phyloP scores from a whole-genome alignment of 2,113 vertebrate species.

The Hippocampus comes region DNA sequence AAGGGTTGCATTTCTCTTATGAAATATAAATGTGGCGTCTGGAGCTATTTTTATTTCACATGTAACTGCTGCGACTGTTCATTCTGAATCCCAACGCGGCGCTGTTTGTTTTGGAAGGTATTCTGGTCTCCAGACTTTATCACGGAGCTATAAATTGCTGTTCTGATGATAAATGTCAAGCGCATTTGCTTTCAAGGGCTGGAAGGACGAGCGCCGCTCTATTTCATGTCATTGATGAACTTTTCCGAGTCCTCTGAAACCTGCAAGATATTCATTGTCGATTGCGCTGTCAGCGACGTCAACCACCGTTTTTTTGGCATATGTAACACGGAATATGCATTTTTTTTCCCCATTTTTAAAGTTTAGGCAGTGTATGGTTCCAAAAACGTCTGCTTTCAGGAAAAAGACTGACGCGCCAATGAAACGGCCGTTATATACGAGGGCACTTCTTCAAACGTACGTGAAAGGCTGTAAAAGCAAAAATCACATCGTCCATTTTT shows the following conservation, averaged over 20 bases:
- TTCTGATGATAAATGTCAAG: slow-evolving; percentile 53
- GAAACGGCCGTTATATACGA: too few species aligned
- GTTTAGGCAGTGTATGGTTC: too few species aligned
- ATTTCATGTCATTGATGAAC: slow-evolving; percentile 54
- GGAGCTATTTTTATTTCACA: slow-evolving; percentile 10
- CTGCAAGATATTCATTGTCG: background rate
- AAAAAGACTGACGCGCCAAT: too few species aligned
- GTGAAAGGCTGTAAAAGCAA: too few species aligned
- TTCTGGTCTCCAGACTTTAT: slow-evolving; percentile 24
- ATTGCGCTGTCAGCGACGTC: background rate
- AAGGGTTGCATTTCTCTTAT: slow-evolving; percentile 1
- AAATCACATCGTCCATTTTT: too few species aligned
- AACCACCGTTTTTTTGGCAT: too few species aligned
- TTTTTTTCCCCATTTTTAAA: too few species aligned
- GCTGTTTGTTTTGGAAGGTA: background rate
- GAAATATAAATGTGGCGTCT: background rate
- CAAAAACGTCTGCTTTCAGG: too few species aligned
- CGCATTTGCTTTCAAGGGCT: slow-evolving; percentile 28
- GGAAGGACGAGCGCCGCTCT: slow-evolving; percentile 45
- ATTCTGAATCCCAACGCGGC: background rate
- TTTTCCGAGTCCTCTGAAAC: slow-evolving; percentile 6
- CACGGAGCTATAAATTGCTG: slow-evolving; percentile 43
- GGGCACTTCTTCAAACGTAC: too few species aligned
- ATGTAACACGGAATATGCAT: too few species aligned
- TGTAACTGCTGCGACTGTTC: background rate